These are phyloP conservation scores for Drosophila ercepeae DNA, from an alignment of 1,140 invertebrate genomes.

Conservation along the genomic window DNA sequence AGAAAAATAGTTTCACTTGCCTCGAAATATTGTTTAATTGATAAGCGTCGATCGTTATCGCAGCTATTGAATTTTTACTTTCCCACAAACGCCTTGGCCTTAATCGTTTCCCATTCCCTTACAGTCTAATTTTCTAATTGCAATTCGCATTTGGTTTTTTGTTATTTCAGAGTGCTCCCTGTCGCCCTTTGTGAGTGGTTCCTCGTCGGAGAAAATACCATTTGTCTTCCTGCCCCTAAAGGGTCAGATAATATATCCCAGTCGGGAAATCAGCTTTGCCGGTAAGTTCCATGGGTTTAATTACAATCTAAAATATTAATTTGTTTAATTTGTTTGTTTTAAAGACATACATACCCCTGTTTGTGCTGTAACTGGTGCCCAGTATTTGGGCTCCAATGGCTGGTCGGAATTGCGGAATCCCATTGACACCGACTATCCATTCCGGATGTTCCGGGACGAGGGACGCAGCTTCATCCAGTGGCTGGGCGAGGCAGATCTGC, in stretches of 20 bases:
- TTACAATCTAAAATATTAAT: not conserved
- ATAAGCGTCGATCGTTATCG: conserved; percentile 61
- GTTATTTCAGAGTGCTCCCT: conserved; percentile 89
- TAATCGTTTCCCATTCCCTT: conserved; percentile 26
- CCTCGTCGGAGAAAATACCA: conserved; percentile 91
- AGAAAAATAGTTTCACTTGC: conserved; percentile 33
- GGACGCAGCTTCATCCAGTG: conserved; percentile 93
- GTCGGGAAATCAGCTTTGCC: conserved; percentile 91
- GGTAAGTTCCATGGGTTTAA: conserved; percentile 85
- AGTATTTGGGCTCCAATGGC: conserved; percentile 90
- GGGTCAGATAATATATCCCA: conserved; percentile 94
- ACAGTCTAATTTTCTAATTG: not conserved
- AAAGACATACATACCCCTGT: conserved; percentile 90
- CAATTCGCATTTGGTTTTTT: too few relatives aligned
- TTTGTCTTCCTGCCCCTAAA: conserved; percentile 93
- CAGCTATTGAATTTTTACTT: conserved; percentile 28
- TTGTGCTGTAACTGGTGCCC: conserved; percentile 93
- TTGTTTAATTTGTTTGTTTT: conserved; percentile 5
- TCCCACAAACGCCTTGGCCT: conserved; percentile 42
- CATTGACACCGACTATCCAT: conserved; percentile 90
- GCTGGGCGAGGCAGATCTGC: conserved; percentile 90
- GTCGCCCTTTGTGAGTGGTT: conserved; percentile 90
- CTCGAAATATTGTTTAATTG: conserved; percentile 36
- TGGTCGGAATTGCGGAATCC: conserved; percentile 91
- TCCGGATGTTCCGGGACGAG: conserved; percentile 91